These are phyloP conservation scores for Hiodon alosoides DNA, from an alignment of 2,113 vertebrate genomes.

Conservation along the genomic window DNA sequence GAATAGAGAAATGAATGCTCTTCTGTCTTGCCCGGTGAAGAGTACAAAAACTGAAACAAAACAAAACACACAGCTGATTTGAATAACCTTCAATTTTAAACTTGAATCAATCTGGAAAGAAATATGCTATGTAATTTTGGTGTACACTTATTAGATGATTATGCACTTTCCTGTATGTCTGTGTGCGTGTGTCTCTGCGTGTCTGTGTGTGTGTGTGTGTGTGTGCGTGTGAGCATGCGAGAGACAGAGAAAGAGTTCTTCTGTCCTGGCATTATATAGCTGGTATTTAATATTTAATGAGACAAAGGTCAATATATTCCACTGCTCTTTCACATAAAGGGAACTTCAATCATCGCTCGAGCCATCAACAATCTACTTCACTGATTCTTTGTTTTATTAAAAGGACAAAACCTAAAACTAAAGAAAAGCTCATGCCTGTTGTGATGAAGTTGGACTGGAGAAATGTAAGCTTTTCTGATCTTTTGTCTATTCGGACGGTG, in stretches of 20 bases:
- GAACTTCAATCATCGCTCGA: constrained; percentile 80
- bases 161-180: no score
- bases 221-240: constrained; percentile 19
- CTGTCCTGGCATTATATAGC: constrained; percentile 69
- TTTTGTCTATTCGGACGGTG: no score
- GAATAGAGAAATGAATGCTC: constrained; percentile 49
- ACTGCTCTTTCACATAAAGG: constrained; percentile 78
- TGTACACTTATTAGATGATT: no score
- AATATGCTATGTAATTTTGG: neutral
- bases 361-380: constrained; percentile 54
- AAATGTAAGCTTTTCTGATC: no score
- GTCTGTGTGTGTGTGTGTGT: neutral
- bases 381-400: constrained; percentile 43
- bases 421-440: neutral
- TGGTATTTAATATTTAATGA: constrained; percentile 83
- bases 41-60: constrained; percentile 7
- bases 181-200: neutral
- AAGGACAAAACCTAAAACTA: constrained; percentile 38
- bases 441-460: no score
- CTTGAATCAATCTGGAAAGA: neutral
- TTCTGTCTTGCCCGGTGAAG: constrained; percentile 18
- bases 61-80: neutral
- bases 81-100: neutral
- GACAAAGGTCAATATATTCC: constrained; percentile 87
- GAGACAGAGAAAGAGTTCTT: constrained; percentile 36